These are phyloP conservation scores for Ciona savignyi DNA, from an alignment of 23 tunicate species.

Conservation along the genomic window DNA sequence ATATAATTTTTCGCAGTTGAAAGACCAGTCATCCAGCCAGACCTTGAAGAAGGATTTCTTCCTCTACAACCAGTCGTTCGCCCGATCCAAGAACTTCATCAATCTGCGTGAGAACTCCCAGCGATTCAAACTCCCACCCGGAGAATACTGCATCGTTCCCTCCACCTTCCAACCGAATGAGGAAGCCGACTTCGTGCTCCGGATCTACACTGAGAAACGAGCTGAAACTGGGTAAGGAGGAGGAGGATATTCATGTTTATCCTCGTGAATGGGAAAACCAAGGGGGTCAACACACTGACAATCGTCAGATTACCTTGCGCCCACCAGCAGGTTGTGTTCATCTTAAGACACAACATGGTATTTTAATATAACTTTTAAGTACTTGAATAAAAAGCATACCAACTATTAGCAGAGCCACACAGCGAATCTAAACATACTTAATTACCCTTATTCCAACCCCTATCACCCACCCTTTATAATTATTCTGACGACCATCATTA, in stretches of 20 bases:
- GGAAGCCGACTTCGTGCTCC: constrained; percentile 90
- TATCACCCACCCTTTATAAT: too few relatives aligned
- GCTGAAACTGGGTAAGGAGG: constrained; percentile 43
- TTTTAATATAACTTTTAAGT: too few relatives aligned
- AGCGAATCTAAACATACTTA: too few relatives aligned
- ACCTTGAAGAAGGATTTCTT: constrained; percentile 77
- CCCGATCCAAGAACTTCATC: constrained; percentile 87
- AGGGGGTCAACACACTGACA: too few relatives aligned
- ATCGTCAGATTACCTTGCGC: too few relatives aligned
- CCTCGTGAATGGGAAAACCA: neutral
- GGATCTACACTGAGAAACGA: constrained; percentile 95
- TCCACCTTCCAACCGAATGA: constrained; percentile 95
- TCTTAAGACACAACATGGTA: too few relatives aligned
- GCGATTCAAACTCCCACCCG: constrained; percentile 71
- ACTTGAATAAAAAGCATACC: too few relatives aligned
- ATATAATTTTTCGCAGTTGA: constrained; percentile 65
- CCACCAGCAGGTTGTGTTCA: too few relatives aligned
- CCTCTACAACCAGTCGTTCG: constrained; percentile 91
- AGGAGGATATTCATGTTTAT: neutral
- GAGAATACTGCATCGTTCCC: constrained; percentile 94
- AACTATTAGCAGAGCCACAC: too few relatives aligned
- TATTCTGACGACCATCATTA: too few relatives aligned
- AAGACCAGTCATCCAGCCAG: constrained; percentile 24
- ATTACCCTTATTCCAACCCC: too few relatives aligned
- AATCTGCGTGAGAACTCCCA: constrained; percentile 90